Evolutionary conservation across 2,113 vertebrate genomes (phyloP).

Genomic region (Proteles cristata): DNA sequence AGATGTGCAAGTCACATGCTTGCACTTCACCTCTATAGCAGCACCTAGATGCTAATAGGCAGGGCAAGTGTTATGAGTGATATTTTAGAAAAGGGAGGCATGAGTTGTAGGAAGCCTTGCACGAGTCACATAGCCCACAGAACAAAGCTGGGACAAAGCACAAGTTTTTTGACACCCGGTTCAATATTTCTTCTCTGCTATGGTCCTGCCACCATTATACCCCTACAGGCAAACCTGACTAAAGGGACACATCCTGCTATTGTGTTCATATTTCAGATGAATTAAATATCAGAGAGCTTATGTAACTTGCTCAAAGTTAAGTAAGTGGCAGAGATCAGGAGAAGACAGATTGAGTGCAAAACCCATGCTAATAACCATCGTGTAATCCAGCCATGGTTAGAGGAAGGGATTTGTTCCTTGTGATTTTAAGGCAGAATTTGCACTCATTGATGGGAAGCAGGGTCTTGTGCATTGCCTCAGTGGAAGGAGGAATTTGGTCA

Average conservation of each 20-base stretch:
- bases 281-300: background rate
- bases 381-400: background rate
- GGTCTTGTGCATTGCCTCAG: background rate
- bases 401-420: background rate
- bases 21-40: background rate
- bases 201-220: background rate
- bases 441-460: background rate
- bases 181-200: background rate
- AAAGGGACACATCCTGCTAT: too few species aligned
- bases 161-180: background rate
- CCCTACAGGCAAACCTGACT: background rate
- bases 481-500: background rate
- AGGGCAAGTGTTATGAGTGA: background rate
- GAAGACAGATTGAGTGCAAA: background rate
- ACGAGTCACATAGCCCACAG: accelerated
- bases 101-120: background rate
- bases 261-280: background rate
- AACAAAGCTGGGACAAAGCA: background rate
- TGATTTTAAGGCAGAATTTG: background rate
- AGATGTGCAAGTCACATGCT: background rate
- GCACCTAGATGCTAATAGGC: background rate
- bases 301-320: background rate
- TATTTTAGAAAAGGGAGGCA: background rate
- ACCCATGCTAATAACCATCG: too few species aligned
- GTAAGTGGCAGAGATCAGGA: background rate